Evolutionary conservation across 2,113 vertebrate genomes (phyloP).

Genomic region (Chamaea fasciata): DNA sequence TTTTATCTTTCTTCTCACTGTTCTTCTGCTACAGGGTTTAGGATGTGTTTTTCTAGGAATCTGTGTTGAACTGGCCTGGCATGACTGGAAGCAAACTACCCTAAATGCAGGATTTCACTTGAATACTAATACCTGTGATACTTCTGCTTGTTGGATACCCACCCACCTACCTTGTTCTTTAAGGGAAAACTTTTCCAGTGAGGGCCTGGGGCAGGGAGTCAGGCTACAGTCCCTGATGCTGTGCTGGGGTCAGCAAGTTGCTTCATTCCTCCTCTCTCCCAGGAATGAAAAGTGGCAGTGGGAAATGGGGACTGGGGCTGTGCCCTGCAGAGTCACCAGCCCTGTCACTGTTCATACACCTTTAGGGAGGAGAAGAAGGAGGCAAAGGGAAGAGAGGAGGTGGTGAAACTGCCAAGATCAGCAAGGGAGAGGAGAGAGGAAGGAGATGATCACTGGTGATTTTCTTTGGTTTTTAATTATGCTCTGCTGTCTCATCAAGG

Average conservation of each 20-base stretch:
- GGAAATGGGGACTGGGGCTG: neutral
- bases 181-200: neutral
- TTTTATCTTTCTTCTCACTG: neutral
- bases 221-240: neutral
- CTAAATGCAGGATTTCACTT: neutral
- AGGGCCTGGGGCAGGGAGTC: neutral
- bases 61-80: neutral
- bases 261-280: neutral
- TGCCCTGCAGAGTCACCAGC: neutral
- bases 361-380: neutral
- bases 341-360: neutral
- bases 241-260: neutral
- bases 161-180: neutral
- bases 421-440: neutral
- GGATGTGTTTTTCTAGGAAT: neutral
- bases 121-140: neutral
- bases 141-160: neutral
- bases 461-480: constrained; percentile 12
- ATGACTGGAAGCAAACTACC: neutral
- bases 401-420: neutral
- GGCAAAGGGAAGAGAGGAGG: neutral
- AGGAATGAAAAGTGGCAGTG: neutral
- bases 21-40: neutral
- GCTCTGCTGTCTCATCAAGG: neutral
- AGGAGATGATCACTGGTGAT: neutral